phyloP scores from a whole-genome alignment of 2,888 invertebrate species.

The Leptopilina syphax region DNA sequence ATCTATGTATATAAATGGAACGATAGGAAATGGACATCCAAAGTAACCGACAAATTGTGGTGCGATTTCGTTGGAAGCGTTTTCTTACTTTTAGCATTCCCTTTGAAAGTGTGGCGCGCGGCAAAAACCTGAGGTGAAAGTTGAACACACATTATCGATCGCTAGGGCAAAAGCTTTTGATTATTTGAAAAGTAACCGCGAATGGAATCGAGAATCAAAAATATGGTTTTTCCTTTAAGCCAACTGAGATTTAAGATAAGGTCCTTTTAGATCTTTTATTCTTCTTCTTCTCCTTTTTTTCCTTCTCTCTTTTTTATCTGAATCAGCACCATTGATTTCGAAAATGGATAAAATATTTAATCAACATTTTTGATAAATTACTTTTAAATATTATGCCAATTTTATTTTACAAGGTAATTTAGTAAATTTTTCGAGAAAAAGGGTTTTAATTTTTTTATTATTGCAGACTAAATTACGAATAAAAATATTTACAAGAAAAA shows the following conservation, averaged over 20 bases:
- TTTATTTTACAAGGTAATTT: background rate
- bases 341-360: background rate
- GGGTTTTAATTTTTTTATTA: background rate
- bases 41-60: slow-evolving; percentile 34
- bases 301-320: background rate
- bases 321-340: background rate
- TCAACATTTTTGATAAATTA: background rate
- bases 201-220: background rate
- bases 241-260: slow-evolving; percentile 7
- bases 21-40: slow-evolving; percentile 37
- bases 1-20: background rate
- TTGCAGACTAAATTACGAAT: no score
- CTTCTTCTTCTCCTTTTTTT: background rate
- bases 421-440: background rate
- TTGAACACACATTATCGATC: slow-evolving; percentile 26
- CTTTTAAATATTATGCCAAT: background rate
- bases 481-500: no score
- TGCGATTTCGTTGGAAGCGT: slow-evolving; percentile 31
- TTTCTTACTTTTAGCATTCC: slow-evolving; percentile 29
- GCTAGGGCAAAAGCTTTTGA: slow-evolving; percentile 17
- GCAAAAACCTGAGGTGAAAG: slow-evolving; percentile 32
- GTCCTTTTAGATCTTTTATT: background rate
- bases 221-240: slow-evolving; percentile 10
- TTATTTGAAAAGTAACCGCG: slow-evolving; percentile 19
- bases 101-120: slow-evolving; percentile 10